phyloP scores from a whole-genome alignment of 2,888 invertebrate genomes.

The Ecliptopera silaceata region DNA sequence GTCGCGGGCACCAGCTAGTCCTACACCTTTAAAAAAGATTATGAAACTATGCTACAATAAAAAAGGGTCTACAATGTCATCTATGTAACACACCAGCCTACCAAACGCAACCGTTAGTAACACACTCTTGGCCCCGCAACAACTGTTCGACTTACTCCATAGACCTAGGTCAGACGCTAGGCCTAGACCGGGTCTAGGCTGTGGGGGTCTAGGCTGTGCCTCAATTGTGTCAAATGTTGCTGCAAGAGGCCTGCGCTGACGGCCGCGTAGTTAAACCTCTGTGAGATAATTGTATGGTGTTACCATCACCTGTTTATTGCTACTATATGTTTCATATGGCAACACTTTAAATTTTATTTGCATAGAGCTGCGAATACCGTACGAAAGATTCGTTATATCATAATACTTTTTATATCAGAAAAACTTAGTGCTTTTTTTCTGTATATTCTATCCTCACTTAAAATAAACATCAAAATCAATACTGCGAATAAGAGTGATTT shows the following conservation, averaged over 20 bases:
- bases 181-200: slow-evolving; percentile 65
- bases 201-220: slow-evolving; percentile 72
- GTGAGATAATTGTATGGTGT: slow-evolving; percentile 70
- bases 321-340: slow-evolving; percentile 54
- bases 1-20: too few species aligned
- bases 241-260: slow-evolving; percentile 80
- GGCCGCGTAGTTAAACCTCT: slow-evolving; percentile 83
- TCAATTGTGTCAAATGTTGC: slow-evolving; percentile 78
- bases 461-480: too few species aligned
- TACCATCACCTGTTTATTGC: slow-evolving; percentile 71
- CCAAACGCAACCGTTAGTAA: slow-evolving; percentile 38
- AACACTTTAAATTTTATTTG: slow-evolving; percentile 42
- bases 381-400: too few species aligned
- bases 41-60: too few species aligned
- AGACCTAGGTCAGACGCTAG: slow-evolving; percentile 29
- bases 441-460: too few species aligned
- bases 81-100: slow-evolving; percentile 21
- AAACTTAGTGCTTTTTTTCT: too few species aligned
- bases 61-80: slow-evolving; percentile 20
- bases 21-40: too few species aligned
- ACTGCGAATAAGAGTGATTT: too few species aligned
- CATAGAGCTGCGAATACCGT: slow-evolving; percentile 5
- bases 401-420: too few species aligned
- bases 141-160: slow-evolving; percentile 68
- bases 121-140: slow-evolving; percentile 64